Evolutionary conservation across 1,140 invertebrate genomes (phyloP), one percentile per base, ranked within the genome.

Genomic region (Cyphomyrmex costatus): DNA sequence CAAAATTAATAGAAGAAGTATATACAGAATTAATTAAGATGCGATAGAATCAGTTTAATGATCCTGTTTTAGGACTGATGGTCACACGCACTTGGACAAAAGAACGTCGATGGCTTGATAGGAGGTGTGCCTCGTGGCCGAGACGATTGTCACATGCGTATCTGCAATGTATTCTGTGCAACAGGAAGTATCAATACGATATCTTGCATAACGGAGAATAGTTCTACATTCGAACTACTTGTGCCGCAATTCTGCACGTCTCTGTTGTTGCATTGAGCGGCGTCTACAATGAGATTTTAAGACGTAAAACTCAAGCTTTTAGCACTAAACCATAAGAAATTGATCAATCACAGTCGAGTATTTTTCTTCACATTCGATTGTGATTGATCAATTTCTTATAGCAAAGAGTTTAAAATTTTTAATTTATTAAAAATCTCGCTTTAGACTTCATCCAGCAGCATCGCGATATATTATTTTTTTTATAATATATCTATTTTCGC

Each of bases 41-140:
- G 1, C 7, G 27, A 73, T 16, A 30, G 19, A 14, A 36, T 56
- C 1, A 10, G 51, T 82, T 60, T 30, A 68, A 60, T 53, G 82
- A 53, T 77, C 30, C 14, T 46, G 24, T 61, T 61, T 74, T 53
- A 63, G 58, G 49, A 80, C 33, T 33, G 49, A n/a, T 8, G 56
- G 0, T 33, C 42, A 21, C n/a, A 19, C 42, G 63, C 27, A 10
- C 58, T 42, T 12, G 33, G 14, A 49, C 19, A 66, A 51, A 36
- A 36, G 24, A 51, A 80, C 58, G 49, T 46, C 82, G 60, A 53
- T 76, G 60, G 21, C 36, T 53, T 21, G 30, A 56, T 36, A 60
- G 46, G 58, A 77, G 79, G 85, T 61, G 66, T 86, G 85, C 84
- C 79, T 84, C 33, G 42, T 78, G 79, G 87, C 83, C 80, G 61